Conservation (phyloP, 2,113 vertebrate species). For the Abramis brama region DNA sequence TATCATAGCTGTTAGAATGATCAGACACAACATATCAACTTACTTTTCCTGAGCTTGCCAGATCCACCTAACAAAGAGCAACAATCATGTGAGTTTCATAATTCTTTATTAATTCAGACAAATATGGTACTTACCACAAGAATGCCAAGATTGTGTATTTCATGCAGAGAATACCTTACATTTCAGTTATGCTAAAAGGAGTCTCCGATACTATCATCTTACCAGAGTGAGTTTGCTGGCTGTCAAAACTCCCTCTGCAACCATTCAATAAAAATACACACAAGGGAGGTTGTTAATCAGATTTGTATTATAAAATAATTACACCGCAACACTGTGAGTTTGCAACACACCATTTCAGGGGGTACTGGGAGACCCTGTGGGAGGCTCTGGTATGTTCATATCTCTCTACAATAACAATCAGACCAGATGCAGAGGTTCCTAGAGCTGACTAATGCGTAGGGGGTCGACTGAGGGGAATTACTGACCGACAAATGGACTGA, state of each 20-base stretch:
- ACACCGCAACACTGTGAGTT: background rate
- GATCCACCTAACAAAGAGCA: conserved; percentile 70
- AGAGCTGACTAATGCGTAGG: conserved; percentile 33
- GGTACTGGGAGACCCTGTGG: conserved; percentile 16
- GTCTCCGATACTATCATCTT: conserved; percentile 36
- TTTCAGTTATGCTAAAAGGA: conserved; percentile 13
- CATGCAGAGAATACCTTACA: background rate
- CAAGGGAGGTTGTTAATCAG: conserved; percentile 1
- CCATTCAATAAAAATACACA: conserved; percentile 45
- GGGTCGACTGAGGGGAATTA: background rate
- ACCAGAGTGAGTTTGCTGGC: conserved; percentile 65
- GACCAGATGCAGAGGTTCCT: conserved; percentile 22
- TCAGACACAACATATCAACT: conserved; percentile 73
- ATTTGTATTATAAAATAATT: conserved; percentile 7
- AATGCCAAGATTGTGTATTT: conserved; percentile 10
- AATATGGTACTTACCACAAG: conserved; percentile 47
- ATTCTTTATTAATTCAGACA: conserved; percentile 38
- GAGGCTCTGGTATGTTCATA: conserved; percentile 42
- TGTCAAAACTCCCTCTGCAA: conserved; percentile 52
- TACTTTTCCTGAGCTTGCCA: conserved; percentile 90
- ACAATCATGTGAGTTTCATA: background rate
- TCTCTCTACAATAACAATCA: conserved; percentile 49
- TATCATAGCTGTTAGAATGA: background rate
- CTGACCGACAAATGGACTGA: conserved; percentile 12
- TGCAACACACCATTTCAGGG: conserved; percentile 36